Evolutionary conservation across 2,888 invertebrate genomes (phyloP), one percentile per base, ranked within the genome.

Genomic region (Spialia ferax): DNA sequence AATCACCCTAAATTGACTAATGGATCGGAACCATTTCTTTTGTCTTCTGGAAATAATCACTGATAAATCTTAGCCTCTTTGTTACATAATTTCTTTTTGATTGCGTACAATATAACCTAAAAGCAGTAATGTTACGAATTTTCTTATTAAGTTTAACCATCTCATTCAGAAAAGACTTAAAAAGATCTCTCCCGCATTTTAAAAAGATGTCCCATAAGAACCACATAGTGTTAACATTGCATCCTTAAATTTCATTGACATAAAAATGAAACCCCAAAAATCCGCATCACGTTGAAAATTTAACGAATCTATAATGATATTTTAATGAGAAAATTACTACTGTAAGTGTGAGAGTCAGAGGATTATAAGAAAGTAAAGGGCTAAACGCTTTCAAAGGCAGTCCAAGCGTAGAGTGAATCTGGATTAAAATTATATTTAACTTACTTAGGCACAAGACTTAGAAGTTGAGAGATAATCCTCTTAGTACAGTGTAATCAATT

Each of bases 341-440:
- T 32, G 32, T 4, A 32, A 32, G 1, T 32, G 6, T 15, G 3
- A 20, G 18, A 3, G 45, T 18, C 18, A 48, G 10, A 48, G 18
- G 45, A 48, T 48, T 48, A 48, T 48, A 15, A 48, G 45, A 11
- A 48, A 48, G 10, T 20, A 48, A 15, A 45, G 18, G 15, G 42
- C 8, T 45, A 10, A 48, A 8, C 7, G 20, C 11, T 48, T 48
- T 48, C 45, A 48, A 48, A 48, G 20, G 20, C 6, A 20, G 10
- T 6, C 1, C 45, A 18, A 48, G 20, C 18, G 18, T 15, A 42
- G 42, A 15, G 5, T 45, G 10, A 48, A 20, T 20, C 20, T 11
- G 45, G 45, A 20, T 48, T 10, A 20, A 48, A 20, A 48, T 48
- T 48, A 20, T 20, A 48, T 20, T 20, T 20, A 48, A 20, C 45